phyloP scores from a whole-genome alignment of 2,113 vertebrate genomes.

The Osmerus eperlanus region DNA sequence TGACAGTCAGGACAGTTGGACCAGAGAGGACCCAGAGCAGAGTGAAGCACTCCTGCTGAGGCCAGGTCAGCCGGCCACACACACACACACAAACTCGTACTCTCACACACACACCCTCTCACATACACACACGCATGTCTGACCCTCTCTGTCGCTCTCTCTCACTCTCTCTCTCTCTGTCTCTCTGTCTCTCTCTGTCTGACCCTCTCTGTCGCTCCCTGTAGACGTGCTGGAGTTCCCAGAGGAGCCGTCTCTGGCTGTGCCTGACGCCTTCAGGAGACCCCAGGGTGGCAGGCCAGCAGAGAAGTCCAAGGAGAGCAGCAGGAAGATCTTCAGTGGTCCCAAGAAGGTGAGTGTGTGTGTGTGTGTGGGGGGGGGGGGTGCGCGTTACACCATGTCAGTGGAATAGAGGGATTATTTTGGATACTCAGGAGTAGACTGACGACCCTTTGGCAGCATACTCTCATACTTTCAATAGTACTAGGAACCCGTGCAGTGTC shows the following conservation, averaged over 20 bases:
- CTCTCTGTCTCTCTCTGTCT: background rate
- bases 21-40: slow-evolving; percentile 54
- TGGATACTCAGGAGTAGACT: too few relatives aligned
- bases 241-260: slow-evolving; percentile 71
- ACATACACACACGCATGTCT: background rate
- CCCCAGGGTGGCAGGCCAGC: slow-evolving; percentile 72
- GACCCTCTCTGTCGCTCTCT: background rate
- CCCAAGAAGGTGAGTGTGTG: slow-evolving; percentile 85
- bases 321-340: slow-evolving; percentile 95
- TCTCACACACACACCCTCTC: background rate
- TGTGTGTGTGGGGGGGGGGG: slow-evolving; percentile 7
- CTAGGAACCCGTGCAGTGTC: too few relatives aligned
- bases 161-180: too few relatives aligned
- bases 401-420: too few relatives aligned
- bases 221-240: slow-evolving; percentile 77
- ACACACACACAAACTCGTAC: background rate
- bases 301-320: slow-evolving; percentile 88
- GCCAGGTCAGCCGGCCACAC: slow-evolving; percentile 23
- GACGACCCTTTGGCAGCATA: too few relatives aligned
- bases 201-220: background rate
- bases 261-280: slow-evolving; percentile 78
- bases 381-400: background rate
- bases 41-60: slow-evolving; percentile 7
- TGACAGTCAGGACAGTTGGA: slow-evolving; percentile 69
- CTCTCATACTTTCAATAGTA: too few relatives aligned